Base-by-base conservation (phyloP, 1,140 invertebrate genomes). In the Brachionus manjavacas region DNA sequence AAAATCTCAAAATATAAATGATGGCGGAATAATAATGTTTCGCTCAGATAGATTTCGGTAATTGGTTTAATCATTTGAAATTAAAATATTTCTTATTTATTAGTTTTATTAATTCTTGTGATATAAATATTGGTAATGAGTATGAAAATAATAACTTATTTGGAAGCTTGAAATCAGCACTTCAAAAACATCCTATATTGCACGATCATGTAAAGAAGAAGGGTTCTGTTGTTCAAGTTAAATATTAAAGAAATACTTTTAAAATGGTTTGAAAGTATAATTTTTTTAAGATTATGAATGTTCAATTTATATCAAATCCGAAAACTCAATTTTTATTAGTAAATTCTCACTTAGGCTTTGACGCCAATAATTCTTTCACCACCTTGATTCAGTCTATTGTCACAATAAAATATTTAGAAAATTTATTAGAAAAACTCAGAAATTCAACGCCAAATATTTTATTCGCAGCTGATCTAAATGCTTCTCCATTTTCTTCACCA, bases 321-420 rank as follows among this genome's bases (percentile, higher is more conserved):
- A 25, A 35, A 6, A 8, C 46, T 23, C 14, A 35, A 52, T 84
- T 52, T 60, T 39, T 84, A 7, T 4, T 84, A 7, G 20, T 28
- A 0, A 84, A 84, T 41, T 49, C 83, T 7, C 83, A 84, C 60
- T 64, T 84, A 35, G 46, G 35, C 39, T 72, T 14, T 84, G 49
- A 84, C 39, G 14, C 2, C 3, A 20, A 25, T 8, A 39, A n/a
- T 72, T 55, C 55, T 55, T 20, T 76, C 23, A 31, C 31, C 11
- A 39, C 64, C 11, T 60, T 70, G 20, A 46, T 84, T 72, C 83
- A 84, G 41, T 16, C 39, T 3, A 49, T 72, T 14, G 64, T 84
- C 0, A 11, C 14, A 1, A 8, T 46, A n/a, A 64, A 80, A 80
- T 64, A 55, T 64, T 6, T 80, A 8, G 49, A 80, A 64, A 52